Percentiles rank a stretch among this genome's conserved stretches.
These are phyloP conservation scores for Drosophila limbata DNA, from an alignment of 2,888 invertebrate species.

Conservation along the genomic window DNA sequence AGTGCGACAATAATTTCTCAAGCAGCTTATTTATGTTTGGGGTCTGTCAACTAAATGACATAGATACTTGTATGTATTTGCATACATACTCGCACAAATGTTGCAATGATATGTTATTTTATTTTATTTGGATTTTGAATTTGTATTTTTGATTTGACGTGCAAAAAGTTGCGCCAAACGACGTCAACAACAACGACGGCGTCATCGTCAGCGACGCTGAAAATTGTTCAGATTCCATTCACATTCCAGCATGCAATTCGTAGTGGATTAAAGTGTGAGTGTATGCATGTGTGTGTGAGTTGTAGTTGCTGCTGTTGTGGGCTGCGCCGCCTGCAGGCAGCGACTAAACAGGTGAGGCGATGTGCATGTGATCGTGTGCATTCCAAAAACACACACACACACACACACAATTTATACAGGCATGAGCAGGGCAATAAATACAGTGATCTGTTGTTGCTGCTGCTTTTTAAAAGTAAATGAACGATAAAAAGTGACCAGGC, in stretches of 20 bases:
- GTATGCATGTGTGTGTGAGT: constrained; percentile 34
- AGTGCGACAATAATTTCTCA: constrained; percentile 75
- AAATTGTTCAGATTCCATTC: constrained; percentile 84
- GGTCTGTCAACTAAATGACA: constrained; percentile 29
- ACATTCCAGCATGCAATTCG: constrained; percentile 85
- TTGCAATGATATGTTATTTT: constrained; percentile 52
- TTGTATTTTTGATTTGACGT: constrained; percentile 46
- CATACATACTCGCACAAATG: constrained; percentile 32
- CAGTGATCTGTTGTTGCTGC: constrained; percentile 56
- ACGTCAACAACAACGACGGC: constrained; percentile 66
- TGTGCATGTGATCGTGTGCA: constrained; percentile 70
- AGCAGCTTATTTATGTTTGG: constrained; percentile 60
- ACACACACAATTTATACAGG: constrained; percentile 36
- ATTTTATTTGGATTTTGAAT: constrained; percentile 39
- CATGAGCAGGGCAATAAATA: constrained; percentile 76
- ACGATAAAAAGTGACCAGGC: constrained; percentile 76
- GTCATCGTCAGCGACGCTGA: constrained; percentile 81
- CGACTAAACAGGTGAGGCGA: constrained; percentile 77
- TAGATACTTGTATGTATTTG: constrained; percentile 18
- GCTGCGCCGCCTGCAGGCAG: constrained; percentile 54
- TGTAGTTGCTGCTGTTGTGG: constrained; percentile 38
- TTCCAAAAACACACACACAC: constrained; percentile 66
- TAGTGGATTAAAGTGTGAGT: constrained; percentile 66
- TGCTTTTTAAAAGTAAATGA: constrained; percentile 79
- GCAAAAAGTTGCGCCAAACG: constrained; percentile 62